Evolutionary conservation across 23 tunicate species (phyloP).

Genomic region (Trididemnum clinides): DNA sequence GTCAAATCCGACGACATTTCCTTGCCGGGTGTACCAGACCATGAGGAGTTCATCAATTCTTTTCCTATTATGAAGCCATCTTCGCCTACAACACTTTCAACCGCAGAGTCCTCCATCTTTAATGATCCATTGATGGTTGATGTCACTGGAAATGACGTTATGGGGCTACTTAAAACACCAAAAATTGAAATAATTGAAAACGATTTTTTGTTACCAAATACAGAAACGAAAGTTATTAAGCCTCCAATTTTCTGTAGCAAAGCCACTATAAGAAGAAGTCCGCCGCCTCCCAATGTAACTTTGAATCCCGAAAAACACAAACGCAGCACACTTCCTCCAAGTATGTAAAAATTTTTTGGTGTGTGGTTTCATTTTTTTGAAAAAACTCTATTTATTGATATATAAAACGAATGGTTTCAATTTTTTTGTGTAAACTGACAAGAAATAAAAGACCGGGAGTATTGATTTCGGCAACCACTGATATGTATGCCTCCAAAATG

Average conservation of each 20-base stretch:
- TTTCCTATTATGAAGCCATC: conserved; percentile 47
- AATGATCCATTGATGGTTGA: conserved; percentile 50
- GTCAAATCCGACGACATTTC: conserved; percentile 55
- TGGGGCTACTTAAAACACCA: conserved; percentile 40
- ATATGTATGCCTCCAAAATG: too few species aligned
- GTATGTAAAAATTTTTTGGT: conserved; percentile 37
- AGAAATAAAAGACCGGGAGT: too few species aligned
- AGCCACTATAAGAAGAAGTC: conserved; percentile 73
- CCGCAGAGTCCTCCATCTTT: conserved; percentile 57
- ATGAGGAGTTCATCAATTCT: conserved; percentile 45
- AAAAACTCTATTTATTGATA: too few species aligned
- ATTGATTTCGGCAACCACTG: too few species aligned
- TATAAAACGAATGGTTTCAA: too few species aligned
- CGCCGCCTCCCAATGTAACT: conserved; percentile 95
- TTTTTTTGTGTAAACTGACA: too few species aligned
- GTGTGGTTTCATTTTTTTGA: too few species aligned
- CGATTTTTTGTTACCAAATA: conserved; percentile 1
- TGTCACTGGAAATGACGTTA: conserved; percentile 61
- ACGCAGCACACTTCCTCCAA: conserved; percentile 73
- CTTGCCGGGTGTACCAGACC: conserved; percentile 36
- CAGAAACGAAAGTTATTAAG: not conserved
- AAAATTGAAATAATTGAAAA: conserved; percentile 34
- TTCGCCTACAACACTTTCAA: conserved; percentile 44
- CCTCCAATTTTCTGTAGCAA: conserved; percentile 30
- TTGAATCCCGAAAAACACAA: conserved; percentile 92